Conservation (phyloP, 2,113 vertebrate species). For the Tiliqua scincoides region DNA sequence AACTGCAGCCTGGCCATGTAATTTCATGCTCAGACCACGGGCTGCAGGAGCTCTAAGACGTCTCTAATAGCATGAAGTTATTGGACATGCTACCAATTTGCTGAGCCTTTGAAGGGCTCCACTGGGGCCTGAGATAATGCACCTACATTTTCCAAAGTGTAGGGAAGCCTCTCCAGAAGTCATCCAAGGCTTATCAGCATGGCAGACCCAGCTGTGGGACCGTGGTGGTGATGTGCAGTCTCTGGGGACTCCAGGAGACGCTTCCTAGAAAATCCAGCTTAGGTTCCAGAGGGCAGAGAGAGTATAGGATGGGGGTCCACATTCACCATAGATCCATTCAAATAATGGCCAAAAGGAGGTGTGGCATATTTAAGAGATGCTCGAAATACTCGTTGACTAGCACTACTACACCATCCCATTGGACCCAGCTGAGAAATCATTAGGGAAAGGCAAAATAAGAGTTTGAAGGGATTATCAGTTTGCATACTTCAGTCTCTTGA, state of each 20-base stretch:
- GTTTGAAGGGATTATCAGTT: too few species aligned
- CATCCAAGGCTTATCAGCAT: slow-evolving; percentile 1
- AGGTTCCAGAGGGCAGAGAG: background rate
- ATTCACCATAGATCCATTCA: background rate
- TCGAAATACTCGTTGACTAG: background rate
- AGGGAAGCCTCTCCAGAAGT: background rate
- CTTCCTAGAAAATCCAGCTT: background rate
- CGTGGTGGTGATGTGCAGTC: background rate
- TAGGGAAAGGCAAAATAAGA: too few species aligned
- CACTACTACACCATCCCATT: too few species aligned
- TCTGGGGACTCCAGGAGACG: background rate
- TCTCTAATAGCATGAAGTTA: slow-evolving; percentile 18
- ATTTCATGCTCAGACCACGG: slow-evolving; percentile 9
- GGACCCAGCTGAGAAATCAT: too few species aligned
- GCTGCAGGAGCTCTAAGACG: background rate
- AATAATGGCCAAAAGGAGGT: background rate
- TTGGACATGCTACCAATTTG: background rate
- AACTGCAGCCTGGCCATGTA: slow-evolving; percentile 11
- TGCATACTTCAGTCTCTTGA: too few species aligned
- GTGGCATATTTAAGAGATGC: background rate
- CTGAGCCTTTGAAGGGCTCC: slow-evolving; percentile 42
- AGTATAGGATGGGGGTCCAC: background rate
- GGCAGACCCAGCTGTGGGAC: background rate
- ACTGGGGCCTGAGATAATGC: slow-evolving; percentile 19
- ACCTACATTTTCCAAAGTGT: background rate